Percentiles rank a stretch among this genome's conserved stretches.
Evolutionary conservation across 2,888 invertebrate genomes (phyloP).

Genomic region (Myopa testacea): DNA sequence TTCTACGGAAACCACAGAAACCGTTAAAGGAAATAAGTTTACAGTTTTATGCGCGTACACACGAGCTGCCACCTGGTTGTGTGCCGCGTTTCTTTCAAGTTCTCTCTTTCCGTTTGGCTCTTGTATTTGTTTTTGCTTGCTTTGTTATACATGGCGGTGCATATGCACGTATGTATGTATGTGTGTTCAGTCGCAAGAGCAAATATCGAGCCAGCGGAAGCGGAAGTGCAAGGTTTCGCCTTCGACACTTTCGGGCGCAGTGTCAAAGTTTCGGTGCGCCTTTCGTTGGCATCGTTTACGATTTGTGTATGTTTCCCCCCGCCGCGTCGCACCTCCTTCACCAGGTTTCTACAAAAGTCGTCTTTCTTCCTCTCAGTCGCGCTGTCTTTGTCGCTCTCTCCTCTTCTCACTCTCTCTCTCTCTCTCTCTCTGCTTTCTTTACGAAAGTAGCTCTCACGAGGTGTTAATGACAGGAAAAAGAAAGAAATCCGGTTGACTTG

Average conservation of each 20-base stretch:
- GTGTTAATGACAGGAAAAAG: background rate
- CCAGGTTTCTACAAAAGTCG: background rate
- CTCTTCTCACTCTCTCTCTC: background rate
- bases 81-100: background rate
- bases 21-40: constrained; percentile 33
- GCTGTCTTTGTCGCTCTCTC: background rate
- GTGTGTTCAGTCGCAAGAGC: background rate
- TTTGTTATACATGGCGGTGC: background rate
- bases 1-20: constrained; percentile 14
- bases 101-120: background rate
- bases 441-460: background rate
- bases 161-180: background rate
- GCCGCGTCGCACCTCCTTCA: background rate
- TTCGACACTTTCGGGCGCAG: constrained; percentile 31
- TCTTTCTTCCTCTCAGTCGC: background rate
- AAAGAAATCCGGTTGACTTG: constrained; percentile 3
- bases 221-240: constrained; percentile 32
- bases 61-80: constrained; percentile 33
- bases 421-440: background rate
- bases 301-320: background rate
- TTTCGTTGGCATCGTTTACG: background rate
- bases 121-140: constrained; percentile 2
- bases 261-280: background rate
- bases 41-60: constrained; percentile 26
- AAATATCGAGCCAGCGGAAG: constrained; percentile 21